Percentiles rank a stretch among this genome's conserved stretches.
Conservation (phyloP, 2,113 vertebrate species). For the Symphodus melops region DNA sequence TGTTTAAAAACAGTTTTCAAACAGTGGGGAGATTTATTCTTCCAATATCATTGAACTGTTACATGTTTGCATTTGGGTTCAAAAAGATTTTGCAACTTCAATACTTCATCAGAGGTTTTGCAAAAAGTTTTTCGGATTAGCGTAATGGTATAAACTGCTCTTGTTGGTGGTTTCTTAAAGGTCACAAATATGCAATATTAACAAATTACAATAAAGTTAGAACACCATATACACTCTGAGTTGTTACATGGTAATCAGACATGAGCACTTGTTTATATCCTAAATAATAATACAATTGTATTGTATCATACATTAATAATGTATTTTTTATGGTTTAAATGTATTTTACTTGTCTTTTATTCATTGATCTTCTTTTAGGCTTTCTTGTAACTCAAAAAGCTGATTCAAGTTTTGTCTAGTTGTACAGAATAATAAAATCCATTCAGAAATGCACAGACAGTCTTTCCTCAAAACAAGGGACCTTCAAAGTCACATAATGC, state of each 20-base stretch:
- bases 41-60: conserved; percentile 8
- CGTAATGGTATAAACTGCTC: neutral
- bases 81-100: neutral
- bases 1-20: neutral
- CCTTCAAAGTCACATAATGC: neutral
- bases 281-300: no score
- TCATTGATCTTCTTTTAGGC: neutral
- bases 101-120: neutral
- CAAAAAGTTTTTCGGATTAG: neutral
- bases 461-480: neutral
- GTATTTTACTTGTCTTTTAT: neutral
- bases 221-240: neutral
- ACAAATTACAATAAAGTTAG: neutral
- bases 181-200: neutral
- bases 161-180: neutral
- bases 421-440: neutral
- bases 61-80: conserved; percentile 3
- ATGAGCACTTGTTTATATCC: no score
- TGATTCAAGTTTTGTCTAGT: neutral
- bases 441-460: neutral
- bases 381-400: neutral
- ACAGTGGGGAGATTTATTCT: conserved; percentile 6
- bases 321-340: neutral
- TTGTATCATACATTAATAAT: no score
- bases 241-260: neutral